Evolutionary conservation across 2,113 vertebrate species (phyloP).

Genomic region (Orthonyx spaldingii): DNA sequence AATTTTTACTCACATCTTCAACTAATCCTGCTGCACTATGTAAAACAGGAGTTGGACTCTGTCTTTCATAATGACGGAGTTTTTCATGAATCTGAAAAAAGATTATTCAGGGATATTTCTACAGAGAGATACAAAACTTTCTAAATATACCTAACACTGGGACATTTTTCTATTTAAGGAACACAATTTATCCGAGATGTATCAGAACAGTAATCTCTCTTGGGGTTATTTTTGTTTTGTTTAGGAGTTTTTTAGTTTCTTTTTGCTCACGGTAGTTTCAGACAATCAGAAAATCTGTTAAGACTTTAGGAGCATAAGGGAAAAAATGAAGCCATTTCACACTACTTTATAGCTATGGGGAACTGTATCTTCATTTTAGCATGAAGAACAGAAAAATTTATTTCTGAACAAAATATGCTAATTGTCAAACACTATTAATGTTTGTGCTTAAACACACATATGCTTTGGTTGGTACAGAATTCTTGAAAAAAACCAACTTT

Average conservation of each 20-base stretch:
- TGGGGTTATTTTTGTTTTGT: neutral
- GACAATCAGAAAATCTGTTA: neutral
- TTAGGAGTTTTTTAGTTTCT: neutral
- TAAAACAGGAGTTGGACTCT: slow-evolving; percentile 86
- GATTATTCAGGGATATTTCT: neutral
- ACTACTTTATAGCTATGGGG: neutral
- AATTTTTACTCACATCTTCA: slow-evolving; percentile 82
- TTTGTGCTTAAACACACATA: neutral
- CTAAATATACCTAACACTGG: neutral
- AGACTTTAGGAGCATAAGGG: neutral
- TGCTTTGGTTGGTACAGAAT: neutral
- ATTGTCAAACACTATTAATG: neutral
- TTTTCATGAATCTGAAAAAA: slow-evolving; percentile 90
- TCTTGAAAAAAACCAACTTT: neutral
- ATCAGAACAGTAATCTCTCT: neutral
- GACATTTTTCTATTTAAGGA: neutral
- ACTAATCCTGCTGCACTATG: slow-evolving; percentile 87
- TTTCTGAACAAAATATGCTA: neutral
- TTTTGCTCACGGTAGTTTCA: neutral
- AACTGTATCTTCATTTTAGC: neutral
- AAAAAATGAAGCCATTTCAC: neutral
- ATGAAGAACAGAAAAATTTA: neutral
- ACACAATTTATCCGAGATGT: neutral
- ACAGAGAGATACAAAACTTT: neutral
- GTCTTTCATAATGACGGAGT: slow-evolving; percentile 85